Percentiles rank a stretch among this genome's conserved stretches.
Conservation (phyloP, 2,888 invertebrate genomes). For the Ichneumoninae sp. region DNA sequence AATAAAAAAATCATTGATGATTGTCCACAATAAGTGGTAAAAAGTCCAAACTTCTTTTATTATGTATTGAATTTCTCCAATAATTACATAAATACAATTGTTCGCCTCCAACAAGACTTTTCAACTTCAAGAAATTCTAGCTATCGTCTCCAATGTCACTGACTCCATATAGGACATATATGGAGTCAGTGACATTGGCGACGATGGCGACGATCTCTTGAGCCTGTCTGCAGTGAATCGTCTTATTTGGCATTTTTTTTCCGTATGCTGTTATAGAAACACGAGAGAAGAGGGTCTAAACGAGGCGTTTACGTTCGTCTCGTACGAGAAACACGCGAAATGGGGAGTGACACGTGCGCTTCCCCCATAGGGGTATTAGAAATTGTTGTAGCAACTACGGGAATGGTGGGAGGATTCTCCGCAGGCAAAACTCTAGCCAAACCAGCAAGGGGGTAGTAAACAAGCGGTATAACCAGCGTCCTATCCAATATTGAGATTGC, state of each 20-base stretch:
- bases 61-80: background rate
- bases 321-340: slow-evolving; percentile 43
- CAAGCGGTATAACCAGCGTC: slow-evolving; percentile 81
- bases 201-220: background rate
- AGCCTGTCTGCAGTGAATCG: slow-evolving; percentile 13
- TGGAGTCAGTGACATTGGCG: background rate
- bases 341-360: slow-evolving; percentile 54
- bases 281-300: slow-evolving; percentile 71
- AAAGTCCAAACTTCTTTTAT: background rate
- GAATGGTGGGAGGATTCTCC: slow-evolving; percentile 32
- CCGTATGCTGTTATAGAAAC: slow-evolving; percentile 70
- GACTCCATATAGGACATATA: slow-evolving; percentile 11
- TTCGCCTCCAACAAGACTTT: background rate
- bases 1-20: too few relatives aligned
- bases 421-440: slow-evolving; percentile 17
- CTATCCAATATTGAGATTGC: slow-evolving; percentile 85
- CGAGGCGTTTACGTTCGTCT: slow-evolving; percentile 74
- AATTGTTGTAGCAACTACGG: slow-evolving; percentile 16
- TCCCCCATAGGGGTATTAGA: slow-evolving; percentile 45
- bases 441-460: slow-evolving; percentile 78
- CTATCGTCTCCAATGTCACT: background rate
- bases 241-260: slow-evolving; percentile 32
- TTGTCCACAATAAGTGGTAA: too few relatives aligned
- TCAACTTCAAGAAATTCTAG: background rate
- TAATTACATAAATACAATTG: background rate